A percentile compares a stretch with the other conserved stretches of the same genome.
These are phyloP conservation scores for Stichodactyla mertensii DNA, from an alignment of 64 coral and sea anemone species.

Conservation along the genomic window DNA sequence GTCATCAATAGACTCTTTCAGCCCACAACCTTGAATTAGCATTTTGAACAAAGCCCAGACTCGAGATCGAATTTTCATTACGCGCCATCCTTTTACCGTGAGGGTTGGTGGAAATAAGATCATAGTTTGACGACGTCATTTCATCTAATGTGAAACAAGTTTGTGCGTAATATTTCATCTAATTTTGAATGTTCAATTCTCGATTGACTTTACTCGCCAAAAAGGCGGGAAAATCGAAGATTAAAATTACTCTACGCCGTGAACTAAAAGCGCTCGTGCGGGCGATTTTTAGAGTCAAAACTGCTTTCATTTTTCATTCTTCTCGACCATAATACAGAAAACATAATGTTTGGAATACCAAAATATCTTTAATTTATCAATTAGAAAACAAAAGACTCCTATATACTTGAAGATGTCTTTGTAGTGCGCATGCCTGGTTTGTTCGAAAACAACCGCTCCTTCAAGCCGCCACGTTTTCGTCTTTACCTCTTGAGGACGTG, in stretches of 20 bases:
- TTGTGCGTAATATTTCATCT: neutral
- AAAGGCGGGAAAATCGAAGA: neutral
- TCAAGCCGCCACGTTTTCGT: neutral
- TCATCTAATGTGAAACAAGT: neutral
- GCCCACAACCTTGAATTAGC: neutral
- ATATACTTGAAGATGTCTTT: no score
- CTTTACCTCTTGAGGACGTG: neutral
- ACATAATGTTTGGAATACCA: no score
- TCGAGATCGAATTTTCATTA: no score
- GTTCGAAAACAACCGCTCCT: neutral
- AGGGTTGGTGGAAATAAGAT: conserved; percentile 1
- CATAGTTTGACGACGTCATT: neutral
- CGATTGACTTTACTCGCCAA: neutral
- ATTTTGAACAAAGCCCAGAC: neutral
- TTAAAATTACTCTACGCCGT: neutral
- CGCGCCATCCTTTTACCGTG: neutral
- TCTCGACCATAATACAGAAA: no score
- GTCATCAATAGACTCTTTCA: neutral
- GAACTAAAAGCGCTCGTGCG: no score
- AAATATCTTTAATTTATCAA: no score
- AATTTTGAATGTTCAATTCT: neutral
- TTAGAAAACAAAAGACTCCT: no score
- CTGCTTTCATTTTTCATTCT: no score
- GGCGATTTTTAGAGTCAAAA: no score
- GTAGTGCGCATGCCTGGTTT: no score